These are phyloP conservation scores for Thalassophryne amazonica DNA, from an alignment of 2,797 vertebrate genomes.

Conservation along the genomic window DNA sequence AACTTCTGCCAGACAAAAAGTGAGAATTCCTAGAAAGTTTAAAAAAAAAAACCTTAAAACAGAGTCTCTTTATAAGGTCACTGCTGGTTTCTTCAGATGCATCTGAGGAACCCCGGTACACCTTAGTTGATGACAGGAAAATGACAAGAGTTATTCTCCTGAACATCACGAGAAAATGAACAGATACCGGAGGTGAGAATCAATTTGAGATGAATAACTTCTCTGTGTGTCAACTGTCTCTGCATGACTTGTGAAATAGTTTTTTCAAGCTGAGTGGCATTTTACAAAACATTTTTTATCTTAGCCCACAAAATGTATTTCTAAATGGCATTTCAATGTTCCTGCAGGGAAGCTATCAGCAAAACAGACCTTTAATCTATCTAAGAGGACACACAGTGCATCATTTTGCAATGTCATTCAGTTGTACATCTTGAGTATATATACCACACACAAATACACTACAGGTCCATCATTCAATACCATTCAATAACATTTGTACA, in stretches of 20 bases:
- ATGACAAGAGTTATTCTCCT: conserved; percentile 48
- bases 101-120: conserved; percentile 45
- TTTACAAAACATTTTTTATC: conserved; percentile 54
- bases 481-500: too few relatives aligned
- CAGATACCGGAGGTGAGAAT: conserved; percentile 43
- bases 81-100: conserved; percentile 31
- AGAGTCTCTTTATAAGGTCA: conserved; percentile 38
- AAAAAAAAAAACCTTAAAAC: too few relatives aligned
- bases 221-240: conserved; percentile 38
- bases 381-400: too few relatives aligned
- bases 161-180: conserved; percentile 47
- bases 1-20: conserved; percentile 43
- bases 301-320: conserved; percentile 42
- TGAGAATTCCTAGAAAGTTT: too few relatives aligned
- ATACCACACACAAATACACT: too few relatives aligned
- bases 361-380: too few relatives aligned
- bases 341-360: conserved; percentile 25
- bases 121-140: conserved; percentile 51
- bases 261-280: conserved; percentile 42
- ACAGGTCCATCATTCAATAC: too few relatives aligned
- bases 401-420: too few relatives aligned
- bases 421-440: too few relatives aligned
- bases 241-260: conserved; percentile 52
- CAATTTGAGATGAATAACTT: conserved; percentile 53
- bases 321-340: conserved; percentile 48